Evolutionary conservation across 2,888 invertebrate species (phyloP), one percentile per base, ranked within the genome.

Genomic region (Ormyrus pomaceus): DNA sequence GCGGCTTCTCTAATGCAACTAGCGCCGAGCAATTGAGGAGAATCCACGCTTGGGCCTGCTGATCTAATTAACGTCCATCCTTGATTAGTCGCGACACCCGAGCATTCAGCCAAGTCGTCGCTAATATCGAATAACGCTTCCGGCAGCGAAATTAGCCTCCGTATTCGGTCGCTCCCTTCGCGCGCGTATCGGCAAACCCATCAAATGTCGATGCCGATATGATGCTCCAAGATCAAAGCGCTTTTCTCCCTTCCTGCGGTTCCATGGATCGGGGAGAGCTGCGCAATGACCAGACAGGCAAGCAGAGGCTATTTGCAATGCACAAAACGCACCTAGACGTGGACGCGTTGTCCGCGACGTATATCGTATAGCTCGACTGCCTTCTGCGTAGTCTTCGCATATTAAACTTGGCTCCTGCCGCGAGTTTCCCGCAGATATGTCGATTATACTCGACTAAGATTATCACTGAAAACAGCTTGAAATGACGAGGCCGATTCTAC

Each of bases 21-120:
- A n/a, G 55, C 65, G 64, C 73, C 1, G 34, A 1, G 65, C 73
- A 66, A 59, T 66, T 34, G 50, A 55, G 10, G 56, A 48, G 46
- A 56, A 65, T 53, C 58, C 62, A 11, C 53, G 6, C 11, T 46
- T n/a, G 9, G 53, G 1, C 58, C 66, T 73, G 7, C 62, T 77
- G 72, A 80, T 80, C 68, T 68, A 77, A 80, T 80, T 72, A 80
- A 19, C 61, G 80, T 80, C 51, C 76, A 64, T 71, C 66, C 59
- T 80, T 55, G 66, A 80, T 80, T 68, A 74, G 66, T 61, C 56
- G 51, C 50, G 58, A 34, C 56, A 70, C 61, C 0, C 48, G 11
- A 11, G 13, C 65, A 51, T 53, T 66, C 50, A 53, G 61, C 50
- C 70, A 34, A 71, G 58, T 65, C 71, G 70, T 64, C 64, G 71